Evolutionary conservation across 1,140 invertebrate species (phyloP), one percentile per base, ranked within the genome.

Genomic region (Himalopsyche phryganea): DNA sequence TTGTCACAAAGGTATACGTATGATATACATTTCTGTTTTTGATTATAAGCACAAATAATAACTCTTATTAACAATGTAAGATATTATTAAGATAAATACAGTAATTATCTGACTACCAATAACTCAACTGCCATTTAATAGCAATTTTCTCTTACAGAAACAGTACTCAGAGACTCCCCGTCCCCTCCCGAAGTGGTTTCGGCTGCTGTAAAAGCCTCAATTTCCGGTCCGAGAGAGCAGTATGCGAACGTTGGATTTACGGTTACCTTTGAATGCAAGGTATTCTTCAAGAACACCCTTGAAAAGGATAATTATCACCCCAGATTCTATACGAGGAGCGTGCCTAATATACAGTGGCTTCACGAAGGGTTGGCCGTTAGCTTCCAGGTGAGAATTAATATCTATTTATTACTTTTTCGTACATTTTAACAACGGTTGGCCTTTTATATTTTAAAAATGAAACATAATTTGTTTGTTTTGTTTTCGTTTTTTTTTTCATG

Each of bases 221-320:
- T 65, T 45, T 54, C 63, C 35, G 63, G 63, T 13, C 59, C 58
- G 9, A 47, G 55, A 19, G 51, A 65, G 42, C 58, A 61, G 52
- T 51, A 47, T 48, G 58, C 65, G 28, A 64, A 63, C 50, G 54
- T 41, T 50, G 73, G 72, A 23, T 70, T 68, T 48, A 60, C 66
- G n/a, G 69, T 70, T 35, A 68, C 63, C 56, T 67, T 77, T 33
- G 66, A 68, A 49, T 75, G 73, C 61, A 69, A 53, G 71, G 69
- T 63, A 67, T 68, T 61, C 69, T 69, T 65, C 58, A 63, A 61
- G 46, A 19, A 28, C 6, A 35, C 38, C 13, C 23, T 28, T 0
- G 13, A 60, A 1, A 56, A 35, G 50, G 52, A 59, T 20, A 45
- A 53, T 23, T 53, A 50, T 7, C 36, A 55, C 20, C 46, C 47